These are phyloP conservation scores for Cerceris rybyensis DNA, from an alignment of 2,888 invertebrate species.

Conservation along the genomic window DNA sequence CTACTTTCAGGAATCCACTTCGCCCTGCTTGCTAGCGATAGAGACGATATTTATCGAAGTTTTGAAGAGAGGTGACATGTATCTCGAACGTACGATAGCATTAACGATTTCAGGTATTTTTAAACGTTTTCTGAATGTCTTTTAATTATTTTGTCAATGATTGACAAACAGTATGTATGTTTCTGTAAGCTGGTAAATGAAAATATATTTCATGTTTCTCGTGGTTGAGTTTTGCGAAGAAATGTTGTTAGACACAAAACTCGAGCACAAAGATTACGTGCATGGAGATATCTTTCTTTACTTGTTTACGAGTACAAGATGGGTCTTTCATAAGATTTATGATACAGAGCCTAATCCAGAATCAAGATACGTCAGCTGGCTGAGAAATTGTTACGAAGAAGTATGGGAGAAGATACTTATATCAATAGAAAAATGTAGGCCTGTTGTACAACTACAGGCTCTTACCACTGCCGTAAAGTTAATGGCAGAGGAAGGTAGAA, in stretches of 20 bases:
- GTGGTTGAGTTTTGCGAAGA: conserved; percentile 40
- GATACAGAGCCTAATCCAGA: conserved; percentile 84
- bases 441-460: conserved; percentile 84
- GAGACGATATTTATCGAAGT: conserved; percentile 89
- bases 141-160: conserved; percentile 2
- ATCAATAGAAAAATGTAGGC: conserved; percentile 84
- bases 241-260: conserved; percentile 37
- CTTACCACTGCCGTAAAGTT: conserved; percentile 89
- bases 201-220: neutral
- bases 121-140: neutral
- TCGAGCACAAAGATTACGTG: neutral
- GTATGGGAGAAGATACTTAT: conserved; percentile 84
- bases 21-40: conserved; percentile 86
- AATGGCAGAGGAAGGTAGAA: conserved; percentile 88
- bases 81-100: conserved; percentile 82
- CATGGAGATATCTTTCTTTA: neutral
- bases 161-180: neutral
- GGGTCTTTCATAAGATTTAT: conserved; percentile 39
- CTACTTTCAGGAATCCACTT: conserved; percentile 72
- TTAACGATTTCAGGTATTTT: conserved; percentile 75
- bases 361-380: conserved; percentile 87
- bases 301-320: conserved; percentile 2
- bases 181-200: neutral
- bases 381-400: conserved; percentile 88
- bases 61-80: conserved; percentile 86